phyloP scores from a whole-genome alignment of 2,797 vertebrate species.

The Protonibea diacanthus region DNA sequence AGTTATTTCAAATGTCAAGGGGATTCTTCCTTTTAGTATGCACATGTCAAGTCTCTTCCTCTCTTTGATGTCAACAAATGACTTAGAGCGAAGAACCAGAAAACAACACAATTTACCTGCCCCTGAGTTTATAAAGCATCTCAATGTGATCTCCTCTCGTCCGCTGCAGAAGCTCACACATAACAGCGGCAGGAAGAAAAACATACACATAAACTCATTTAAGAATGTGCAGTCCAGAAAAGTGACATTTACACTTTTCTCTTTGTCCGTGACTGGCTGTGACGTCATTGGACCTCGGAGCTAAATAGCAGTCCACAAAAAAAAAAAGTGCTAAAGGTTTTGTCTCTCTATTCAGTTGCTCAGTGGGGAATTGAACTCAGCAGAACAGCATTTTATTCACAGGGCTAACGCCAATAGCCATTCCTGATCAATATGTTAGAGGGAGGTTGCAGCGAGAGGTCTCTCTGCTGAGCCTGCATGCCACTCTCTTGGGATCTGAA shows the following conservation, averaged over 20 bases:
- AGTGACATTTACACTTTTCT: conserved; percentile 74
- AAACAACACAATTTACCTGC: conserved; percentile 67
- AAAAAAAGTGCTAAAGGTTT: conserved; percentile 78
- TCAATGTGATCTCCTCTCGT: conserved; percentile 58
- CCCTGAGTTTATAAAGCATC: conserved; percentile 71
- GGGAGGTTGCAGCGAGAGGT: conserved; percentile 78
- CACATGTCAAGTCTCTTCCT: conserved; percentile 74
- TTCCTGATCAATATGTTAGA: conserved; percentile 83
- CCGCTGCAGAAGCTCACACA: conserved; percentile 46
- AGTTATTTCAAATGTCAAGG: conserved; percentile 81
- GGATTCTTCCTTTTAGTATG: conserved; percentile 74
- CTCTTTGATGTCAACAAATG: conserved; percentile 77
- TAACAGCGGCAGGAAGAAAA: conserved; percentile 36
- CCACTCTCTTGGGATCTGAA: conserved; percentile 79
- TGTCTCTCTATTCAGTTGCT: conserved; percentile 81
- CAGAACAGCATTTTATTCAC: conserved; percentile 84
- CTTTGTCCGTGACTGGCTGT: conserved; percentile 44
- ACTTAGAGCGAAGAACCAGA: conserved; percentile 59
- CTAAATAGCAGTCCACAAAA: conserved; percentile 69
- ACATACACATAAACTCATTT: conserved; percentile 41
- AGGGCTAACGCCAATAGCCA: conserved; percentile 81
- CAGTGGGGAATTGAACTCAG: conserved; percentile 82
- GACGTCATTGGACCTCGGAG: conserved; percentile 61
- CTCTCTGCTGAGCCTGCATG: conserved; percentile 75
- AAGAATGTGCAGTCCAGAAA: conserved; percentile 49